phyloP scores from a whole-genome alignment of 2,113 vertebrate genomes.

The Lipotes vexillifer region DNA sequence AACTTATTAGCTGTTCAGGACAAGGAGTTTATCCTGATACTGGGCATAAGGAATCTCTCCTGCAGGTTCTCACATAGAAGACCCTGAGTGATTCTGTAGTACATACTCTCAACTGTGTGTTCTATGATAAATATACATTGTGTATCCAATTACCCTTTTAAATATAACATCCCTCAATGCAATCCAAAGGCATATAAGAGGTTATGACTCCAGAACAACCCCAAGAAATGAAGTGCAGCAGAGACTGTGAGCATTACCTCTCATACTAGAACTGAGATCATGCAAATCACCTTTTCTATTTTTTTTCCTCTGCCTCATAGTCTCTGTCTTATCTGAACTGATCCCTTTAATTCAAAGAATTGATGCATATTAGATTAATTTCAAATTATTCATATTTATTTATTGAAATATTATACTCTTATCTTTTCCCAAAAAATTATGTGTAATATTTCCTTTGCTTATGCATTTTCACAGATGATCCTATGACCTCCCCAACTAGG shows the following conservation, averaged over 20 bases:
- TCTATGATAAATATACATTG: neutral
- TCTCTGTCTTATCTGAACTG: neutral
- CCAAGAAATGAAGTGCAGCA: neutral
- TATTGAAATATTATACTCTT: neutral
- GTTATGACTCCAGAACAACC: neutral
- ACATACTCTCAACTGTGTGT: neutral
- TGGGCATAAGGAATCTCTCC: neutral
- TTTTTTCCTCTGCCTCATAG: neutral
- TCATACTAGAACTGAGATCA: neutral
- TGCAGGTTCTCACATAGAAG: neutral
- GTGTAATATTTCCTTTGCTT: neutral
- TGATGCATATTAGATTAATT: neutral
- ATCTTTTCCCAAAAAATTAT: neutral
- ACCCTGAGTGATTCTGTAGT: neutral
- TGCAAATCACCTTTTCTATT: neutral
- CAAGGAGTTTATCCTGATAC: neutral
- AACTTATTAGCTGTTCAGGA: neutral
- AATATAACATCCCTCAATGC: neutral
- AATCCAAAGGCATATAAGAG: neutral
- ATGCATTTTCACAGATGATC: neutral
- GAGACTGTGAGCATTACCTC: neutral
- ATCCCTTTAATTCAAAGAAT: neutral
- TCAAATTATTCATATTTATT: neutral
- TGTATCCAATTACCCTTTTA: neutral
- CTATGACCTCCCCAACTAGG: neutral